A percentile compares a stretch with the other conserved stretches of the same genome.
Evolutionary conservation across 2,797 vertebrate genomes (phyloP).

Genomic region (Spinibarbus caldwelli): DNA sequence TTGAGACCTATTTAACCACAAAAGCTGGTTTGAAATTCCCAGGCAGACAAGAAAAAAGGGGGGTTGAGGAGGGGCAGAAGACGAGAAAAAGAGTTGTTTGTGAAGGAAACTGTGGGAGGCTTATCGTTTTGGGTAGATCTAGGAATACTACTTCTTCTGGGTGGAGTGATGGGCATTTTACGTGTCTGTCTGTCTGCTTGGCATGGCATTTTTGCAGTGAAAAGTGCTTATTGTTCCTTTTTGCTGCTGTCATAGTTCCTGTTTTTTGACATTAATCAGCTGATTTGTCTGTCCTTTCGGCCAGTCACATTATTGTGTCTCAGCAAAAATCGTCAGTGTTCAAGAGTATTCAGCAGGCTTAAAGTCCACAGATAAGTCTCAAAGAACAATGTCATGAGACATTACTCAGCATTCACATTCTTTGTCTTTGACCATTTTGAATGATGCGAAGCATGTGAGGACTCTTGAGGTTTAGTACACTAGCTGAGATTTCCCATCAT

Average conservation of each 20-base stretch:
- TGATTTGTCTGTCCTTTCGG: background rate
- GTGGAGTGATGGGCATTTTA: background rate
- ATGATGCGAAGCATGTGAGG: background rate
- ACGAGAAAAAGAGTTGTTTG: slow-evolving; percentile 44
- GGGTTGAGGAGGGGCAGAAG: slow-evolving; percentile 15
- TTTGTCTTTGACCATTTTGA: slow-evolving; percentile 3
- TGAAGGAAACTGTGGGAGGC: slow-evolving; percentile 51
- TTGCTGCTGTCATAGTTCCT: background rate
- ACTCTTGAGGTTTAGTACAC: background rate
- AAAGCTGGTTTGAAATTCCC: slow-evolving; percentile 57
- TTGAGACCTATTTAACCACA: slow-evolving; percentile 54
- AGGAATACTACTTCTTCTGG: slow-evolving; percentile 22
- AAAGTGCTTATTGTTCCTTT: background rate
- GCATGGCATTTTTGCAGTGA: background rate
- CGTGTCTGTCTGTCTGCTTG: background rate
- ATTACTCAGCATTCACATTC: slow-evolving; percentile 3
- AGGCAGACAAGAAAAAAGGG: slow-evolving; percentile 45
- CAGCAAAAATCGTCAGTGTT: slow-evolving; percentile 62
- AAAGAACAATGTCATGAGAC: slow-evolving; percentile 17
- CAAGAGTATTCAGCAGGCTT: slow-evolving; percentile 68
- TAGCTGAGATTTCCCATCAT: slow-evolving; percentile 8
- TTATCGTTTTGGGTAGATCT: slow-evolving; percentile 50
- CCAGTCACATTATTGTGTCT: slow-evolving; percentile 51
- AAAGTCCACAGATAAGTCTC: slow-evolving; percentile 70
- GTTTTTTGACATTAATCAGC: slow-evolving; percentile 26